A percentile compares a stretch with the other conserved stretches of the same genome.
Conservation (phyloP, 2,113 vertebrate genomes). For the Chiloscyllium plagiosum region DNA sequence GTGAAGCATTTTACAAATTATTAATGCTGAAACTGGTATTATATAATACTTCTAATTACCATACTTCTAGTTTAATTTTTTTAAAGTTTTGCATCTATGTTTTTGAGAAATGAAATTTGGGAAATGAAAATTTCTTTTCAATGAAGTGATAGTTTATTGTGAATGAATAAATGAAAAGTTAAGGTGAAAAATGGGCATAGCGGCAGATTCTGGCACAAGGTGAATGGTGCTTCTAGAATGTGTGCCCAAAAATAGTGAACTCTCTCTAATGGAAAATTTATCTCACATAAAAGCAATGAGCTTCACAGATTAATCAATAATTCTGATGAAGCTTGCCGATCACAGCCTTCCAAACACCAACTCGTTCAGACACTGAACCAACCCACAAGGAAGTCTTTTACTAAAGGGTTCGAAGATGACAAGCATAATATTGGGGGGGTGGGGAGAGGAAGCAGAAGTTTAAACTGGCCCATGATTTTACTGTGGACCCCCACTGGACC, state of each 20-base stretch:
- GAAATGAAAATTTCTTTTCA: neutral
- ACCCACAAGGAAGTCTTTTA: neutral
- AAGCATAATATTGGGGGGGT: neutral
- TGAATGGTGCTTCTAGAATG: neutral
- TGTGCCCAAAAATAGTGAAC: neutral
- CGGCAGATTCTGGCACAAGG: neutral
- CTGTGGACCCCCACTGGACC: neutral
- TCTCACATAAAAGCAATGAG: neutral
- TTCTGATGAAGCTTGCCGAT: neutral
- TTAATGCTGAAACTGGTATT: neutral
- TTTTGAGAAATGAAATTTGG: neutral
- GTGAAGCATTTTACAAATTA: neutral
- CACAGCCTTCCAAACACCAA: neutral
- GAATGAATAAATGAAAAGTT: neutral
- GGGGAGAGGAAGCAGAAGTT: neutral
- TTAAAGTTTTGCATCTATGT: neutral
- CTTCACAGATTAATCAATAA: neutral
- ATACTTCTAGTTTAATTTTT: neutral
- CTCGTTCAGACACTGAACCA: neutral
- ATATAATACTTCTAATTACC: neutral
- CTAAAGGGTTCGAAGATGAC: too few species aligned
- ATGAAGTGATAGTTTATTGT: neutral
- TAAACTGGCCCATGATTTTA: neutral
- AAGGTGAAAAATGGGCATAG: neutral
- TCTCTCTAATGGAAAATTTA: neutral